These are phyloP conservation scores for Borostomias antarcticus DNA, from an alignment of 2,797 vertebrate species.

Conservation along the genomic window DNA sequence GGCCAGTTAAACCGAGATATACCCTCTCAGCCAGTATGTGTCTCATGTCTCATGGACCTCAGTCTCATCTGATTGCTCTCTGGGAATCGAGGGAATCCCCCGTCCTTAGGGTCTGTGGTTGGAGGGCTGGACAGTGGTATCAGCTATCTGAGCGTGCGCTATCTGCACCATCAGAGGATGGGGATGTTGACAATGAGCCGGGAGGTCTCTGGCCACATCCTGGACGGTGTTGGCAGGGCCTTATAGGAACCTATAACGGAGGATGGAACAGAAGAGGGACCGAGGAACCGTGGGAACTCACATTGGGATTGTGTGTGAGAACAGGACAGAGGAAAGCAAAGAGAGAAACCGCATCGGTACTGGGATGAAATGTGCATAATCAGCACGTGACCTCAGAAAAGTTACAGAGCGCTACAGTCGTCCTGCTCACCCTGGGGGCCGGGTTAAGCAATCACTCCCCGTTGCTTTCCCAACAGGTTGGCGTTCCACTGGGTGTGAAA, in stretches of 20 bases:
- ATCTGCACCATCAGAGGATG: neutral
- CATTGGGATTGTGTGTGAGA: neutral
- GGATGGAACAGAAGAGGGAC: neutral
- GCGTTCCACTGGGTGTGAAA: constrained; percentile 1
- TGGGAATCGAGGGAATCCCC: too few relatives aligned
- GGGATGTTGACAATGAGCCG: neutral
- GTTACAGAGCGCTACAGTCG: constrained; percentile 29
- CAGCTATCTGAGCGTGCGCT: constrained; percentile 5
- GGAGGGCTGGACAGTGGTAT: neutral
- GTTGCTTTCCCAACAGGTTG: neutral
- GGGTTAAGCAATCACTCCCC: neutral
- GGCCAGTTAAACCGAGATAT: too few relatives aligned
- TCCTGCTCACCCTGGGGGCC: constrained; percentile 26
- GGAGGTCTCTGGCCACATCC: too few relatives aligned
- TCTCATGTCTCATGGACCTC: too few relatives aligned
- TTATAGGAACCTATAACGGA: neutral
- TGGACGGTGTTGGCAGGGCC: neutral
- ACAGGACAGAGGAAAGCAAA: neutral
- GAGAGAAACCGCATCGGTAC: constrained; percentile 17
- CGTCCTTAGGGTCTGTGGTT: too few relatives aligned
- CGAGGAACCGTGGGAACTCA: neutral
- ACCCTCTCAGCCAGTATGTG: too few relatives aligned
- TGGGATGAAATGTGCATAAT: constrained; percentile 53
- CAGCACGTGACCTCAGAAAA: constrained; percentile 48
- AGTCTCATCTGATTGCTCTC: too few relatives aligned